phyloP scores from a whole-genome alignment of 2,888 invertebrate genomes.

The Lithophane socia region DNA sequence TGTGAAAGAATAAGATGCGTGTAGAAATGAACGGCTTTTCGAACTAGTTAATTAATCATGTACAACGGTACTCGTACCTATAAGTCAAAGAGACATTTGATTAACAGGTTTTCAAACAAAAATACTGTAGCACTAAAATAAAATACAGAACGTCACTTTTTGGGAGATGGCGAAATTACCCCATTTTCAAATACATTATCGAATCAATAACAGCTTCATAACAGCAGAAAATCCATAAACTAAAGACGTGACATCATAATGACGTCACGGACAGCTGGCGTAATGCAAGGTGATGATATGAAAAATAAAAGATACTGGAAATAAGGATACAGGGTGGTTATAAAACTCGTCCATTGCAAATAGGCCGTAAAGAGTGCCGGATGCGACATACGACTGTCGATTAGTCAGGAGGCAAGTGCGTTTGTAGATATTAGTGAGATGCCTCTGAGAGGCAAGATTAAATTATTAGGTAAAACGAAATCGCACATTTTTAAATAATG shows the following conservation, averaged over 20 bases:
- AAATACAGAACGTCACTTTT: background rate
- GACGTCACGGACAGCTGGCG: constrained; percentile 74
- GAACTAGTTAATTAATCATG: too few species aligned
- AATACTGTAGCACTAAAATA: too few species aligned
- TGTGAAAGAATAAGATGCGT: too few species aligned
- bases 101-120: too few species aligned
- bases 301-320: constrained; percentile 70
- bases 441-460: constrained; percentile 48
- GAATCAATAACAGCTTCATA: constrained; percentile 18
- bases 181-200: background rate
- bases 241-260: constrained; percentile 69
- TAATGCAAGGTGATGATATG: constrained; percentile 73
- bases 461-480: too few species aligned
- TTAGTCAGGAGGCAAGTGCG: constrained; percentile 39
- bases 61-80: too few species aligned
- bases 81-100: too few species aligned
- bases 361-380: constrained; percentile 85
- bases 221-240: constrained; percentile 60
- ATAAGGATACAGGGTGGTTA: constrained; percentile 80
- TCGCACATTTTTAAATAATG: too few species aligned
- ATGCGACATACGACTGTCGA: constrained; percentile 73
- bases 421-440: constrained; percentile 50
- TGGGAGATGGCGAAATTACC: background rate
- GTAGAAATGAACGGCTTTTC: too few species aligned
- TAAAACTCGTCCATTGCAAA: constrained; percentile 86